Conservation (phyloP, 1,140 invertebrate species). For the Orussus abietinus region DNA sequence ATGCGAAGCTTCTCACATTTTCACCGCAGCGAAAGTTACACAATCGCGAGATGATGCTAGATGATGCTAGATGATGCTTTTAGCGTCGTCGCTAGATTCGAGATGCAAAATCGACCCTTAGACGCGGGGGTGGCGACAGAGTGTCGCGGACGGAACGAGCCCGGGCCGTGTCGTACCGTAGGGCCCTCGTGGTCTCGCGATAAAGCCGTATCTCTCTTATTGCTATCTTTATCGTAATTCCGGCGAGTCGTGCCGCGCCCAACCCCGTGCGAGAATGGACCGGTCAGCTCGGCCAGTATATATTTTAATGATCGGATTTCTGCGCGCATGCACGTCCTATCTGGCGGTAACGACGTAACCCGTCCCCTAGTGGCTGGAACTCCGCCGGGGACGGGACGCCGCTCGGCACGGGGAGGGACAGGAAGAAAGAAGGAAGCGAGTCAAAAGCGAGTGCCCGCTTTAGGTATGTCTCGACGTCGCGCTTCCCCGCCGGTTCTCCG, state of each 20-base stretch:
- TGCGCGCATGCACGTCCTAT: slow-evolving; percentile 35
- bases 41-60: too few species aligned
- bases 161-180: too few species aligned
- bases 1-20: too few species aligned
- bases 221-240: slow-evolving; percentile 45
- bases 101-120: too few species aligned
- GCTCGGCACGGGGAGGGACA: slow-evolving; percentile 7
- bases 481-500: background rate
- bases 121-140: slow-evolving; percentile 9
- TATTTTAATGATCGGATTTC: slow-evolving; percentile 45
- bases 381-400: too few species aligned
- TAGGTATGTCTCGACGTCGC: slow-evolving; percentile 2
- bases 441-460: slow-evolving; percentile 20
- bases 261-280: slow-evolving; percentile 40
- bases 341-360: slow-evolving; percentile 33
- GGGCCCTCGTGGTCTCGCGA: slow-evolving; percentile 24
- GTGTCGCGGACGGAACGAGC: slow-evolving; percentile 8
- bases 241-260: slow-evolving; percentile 34
- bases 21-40: too few species aligned
- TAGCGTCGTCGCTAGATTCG: too few species aligned
- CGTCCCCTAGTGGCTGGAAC: too few species aligned
- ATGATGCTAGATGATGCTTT: too few species aligned
- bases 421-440: slow-evolving; percentile 3
- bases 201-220: slow-evolving; percentile 44
- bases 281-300: slow-evolving; percentile 38